phyloP scores from a whole-genome alignment of 2,888 invertebrate species.

The Conus canariensis region DNA sequence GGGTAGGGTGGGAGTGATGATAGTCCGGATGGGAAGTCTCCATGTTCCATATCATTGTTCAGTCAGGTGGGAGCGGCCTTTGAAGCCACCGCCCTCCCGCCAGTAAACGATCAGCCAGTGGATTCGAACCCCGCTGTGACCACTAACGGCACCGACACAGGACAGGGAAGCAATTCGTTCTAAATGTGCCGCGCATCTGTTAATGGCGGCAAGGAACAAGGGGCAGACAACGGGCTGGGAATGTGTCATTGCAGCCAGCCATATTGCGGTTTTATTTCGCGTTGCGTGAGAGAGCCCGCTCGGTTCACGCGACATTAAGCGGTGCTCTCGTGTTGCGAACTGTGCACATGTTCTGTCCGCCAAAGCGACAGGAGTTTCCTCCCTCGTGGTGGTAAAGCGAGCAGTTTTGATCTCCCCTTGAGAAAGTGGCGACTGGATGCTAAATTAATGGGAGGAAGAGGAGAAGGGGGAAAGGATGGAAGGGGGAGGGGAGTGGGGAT shows the following conservation, averaged over 20 bases:
- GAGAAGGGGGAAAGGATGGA: background rate
- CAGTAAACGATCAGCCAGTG: conserved; percentile 16
- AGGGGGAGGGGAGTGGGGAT: background rate
- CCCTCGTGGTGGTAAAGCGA: background rate
- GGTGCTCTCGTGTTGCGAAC: conserved; percentile 30
- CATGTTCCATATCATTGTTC: background rate
- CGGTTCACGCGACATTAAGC: conserved; percentile 19
- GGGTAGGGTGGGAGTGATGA: background rate
- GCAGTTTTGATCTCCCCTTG: conserved; percentile 8
- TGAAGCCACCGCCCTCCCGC: conserved; percentile 28
- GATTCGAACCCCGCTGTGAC: conserved; percentile 22
- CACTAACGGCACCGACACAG: conserved; percentile 18
- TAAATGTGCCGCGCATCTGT: conserved; percentile 31
- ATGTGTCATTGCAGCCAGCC: background rate
- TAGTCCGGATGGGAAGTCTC: background rate
- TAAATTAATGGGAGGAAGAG: background rate
- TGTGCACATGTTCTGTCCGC: conserved; percentile 20
- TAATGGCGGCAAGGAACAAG: background rate
- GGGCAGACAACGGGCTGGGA: background rate
- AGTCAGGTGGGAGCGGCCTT: conserved; percentile 3
- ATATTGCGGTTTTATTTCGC: conserved; percentile 27
- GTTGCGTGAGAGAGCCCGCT: background rate
- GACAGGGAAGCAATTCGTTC: background rate
- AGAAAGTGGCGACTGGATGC: background rate
- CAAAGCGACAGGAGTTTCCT: conserved; percentile 8